Conservation (phyloP, 2,888 invertebrate genomes). For the Pachliopta kotzebuea region DNA sequence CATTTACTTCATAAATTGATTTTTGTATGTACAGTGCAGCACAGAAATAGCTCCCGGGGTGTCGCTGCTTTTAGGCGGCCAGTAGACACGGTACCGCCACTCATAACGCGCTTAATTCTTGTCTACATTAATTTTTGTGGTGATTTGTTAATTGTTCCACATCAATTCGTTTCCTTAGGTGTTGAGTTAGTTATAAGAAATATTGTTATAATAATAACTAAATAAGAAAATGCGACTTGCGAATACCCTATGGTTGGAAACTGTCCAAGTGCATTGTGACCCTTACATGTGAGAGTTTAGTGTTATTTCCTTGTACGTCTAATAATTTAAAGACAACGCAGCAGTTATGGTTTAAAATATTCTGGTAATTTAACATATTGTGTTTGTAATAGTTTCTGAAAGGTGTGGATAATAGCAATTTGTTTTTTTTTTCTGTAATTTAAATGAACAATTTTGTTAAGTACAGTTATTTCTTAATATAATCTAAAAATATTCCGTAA, state of each 20-base stretch:
- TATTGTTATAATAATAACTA: slow-evolving; percentile 38
- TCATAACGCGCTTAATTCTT: slow-evolving; percentile 36
- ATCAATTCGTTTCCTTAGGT: slow-evolving; percentile 1
- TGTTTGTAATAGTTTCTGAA: neutral
- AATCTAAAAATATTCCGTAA: too few relatives aligned
- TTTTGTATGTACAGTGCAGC: slow-evolving; percentile 72
- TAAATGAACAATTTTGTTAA: neutral
- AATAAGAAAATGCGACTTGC: slow-evolving; percentile 41
- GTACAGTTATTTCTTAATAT: too few relatives aligned
- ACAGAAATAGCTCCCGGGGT: slow-evolving; percentile 77
- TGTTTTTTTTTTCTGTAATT: too few relatives aligned
- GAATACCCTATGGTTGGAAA: slow-evolving; percentile 54
- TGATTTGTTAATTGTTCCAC: slow-evolving; percentile 20
- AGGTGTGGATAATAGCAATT: neutral
- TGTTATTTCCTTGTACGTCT: slow-evolving; percentile 45
- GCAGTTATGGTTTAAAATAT: slow-evolving; percentile 14
- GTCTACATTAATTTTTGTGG: slow-evolving; percentile 26
- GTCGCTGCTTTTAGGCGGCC: slow-evolving; percentile 49
- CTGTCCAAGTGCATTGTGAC: slow-evolving; percentile 61
- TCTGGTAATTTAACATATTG: slow-evolving; percentile 5
- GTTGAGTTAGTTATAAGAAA: slow-evolving; percentile 34
- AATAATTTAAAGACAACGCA: slow-evolving; percentile 43
- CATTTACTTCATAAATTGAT: slow-evolving; percentile 74
- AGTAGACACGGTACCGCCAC: slow-evolving; percentile 42
- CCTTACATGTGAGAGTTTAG: slow-evolving; percentile 42